phyloP scores from a whole-genome alignment of 2,888 invertebrate species.

The Fragum fragum region DNA sequence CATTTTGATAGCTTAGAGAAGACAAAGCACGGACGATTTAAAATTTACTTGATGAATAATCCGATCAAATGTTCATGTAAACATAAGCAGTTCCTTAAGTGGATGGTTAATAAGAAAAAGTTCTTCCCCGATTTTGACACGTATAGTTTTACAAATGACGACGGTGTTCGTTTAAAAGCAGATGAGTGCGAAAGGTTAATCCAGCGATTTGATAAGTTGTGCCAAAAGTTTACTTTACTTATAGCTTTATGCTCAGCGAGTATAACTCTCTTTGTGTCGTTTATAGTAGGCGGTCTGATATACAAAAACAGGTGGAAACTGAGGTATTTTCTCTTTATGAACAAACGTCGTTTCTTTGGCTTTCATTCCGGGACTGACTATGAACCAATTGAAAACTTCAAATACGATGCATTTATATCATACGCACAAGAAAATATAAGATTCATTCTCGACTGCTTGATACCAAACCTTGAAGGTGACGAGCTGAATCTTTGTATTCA shows the following conservation, averaged over 20 bases:
- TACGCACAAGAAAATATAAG: constrained; percentile 52
- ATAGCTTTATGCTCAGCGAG: constrained; percentile 18
- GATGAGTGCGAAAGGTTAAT: background rate
- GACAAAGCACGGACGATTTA: background rate
- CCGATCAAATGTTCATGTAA: constrained; percentile 24
- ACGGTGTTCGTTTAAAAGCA: background rate
- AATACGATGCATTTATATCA: constrained; percentile 67
- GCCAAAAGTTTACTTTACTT: constrained; percentile 4
- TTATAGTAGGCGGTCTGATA: constrained; percentile 39
- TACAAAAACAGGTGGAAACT: constrained; percentile 65
- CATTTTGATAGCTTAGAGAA: constrained; percentile 13
- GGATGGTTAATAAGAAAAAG: constrained; percentile 31
- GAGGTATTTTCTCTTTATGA: constrained; percentile 57
- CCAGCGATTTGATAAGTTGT: background rate
- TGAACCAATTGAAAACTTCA: constrained; percentile 34
- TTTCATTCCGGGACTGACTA: constrained; percentile 8
- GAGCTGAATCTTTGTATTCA: constrained; percentile 67
- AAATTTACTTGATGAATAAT: constrained; percentile 44
- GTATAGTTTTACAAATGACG: constrained; percentile 29
- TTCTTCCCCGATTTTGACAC: constrained; percentile 15
- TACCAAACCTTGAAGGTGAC: constrained; percentile 30
- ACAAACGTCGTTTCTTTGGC: constrained; percentile 40
- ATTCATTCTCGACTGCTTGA: constrained; percentile 35
- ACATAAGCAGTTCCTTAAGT: constrained; percentile 26
- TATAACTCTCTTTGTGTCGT: constrained; percentile 19